Conservation (phyloP, 1,140 invertebrate species). For the Eupristina koningsbergeri region DNA sequence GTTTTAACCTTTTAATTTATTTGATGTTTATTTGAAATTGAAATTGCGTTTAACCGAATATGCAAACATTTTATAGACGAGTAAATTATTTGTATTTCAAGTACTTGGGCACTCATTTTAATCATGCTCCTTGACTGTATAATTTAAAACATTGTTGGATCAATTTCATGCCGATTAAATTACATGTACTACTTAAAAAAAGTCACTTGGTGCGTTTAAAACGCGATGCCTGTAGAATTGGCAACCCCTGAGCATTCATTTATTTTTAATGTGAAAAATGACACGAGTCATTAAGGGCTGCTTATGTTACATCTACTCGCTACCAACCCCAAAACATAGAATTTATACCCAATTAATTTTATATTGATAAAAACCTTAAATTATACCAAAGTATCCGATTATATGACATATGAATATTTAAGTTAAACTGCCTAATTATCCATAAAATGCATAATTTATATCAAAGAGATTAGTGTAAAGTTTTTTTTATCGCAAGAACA, state of each 20-base stretch:
- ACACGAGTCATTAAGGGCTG: neutral
- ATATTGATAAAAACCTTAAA: neutral
- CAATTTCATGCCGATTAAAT: neutral
- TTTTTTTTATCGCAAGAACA: no score
- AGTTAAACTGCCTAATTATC: no score
- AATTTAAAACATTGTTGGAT: constrained; percentile 17
- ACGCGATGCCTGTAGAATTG: constrained; percentile 13
- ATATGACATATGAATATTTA: no score
- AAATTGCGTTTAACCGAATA: no score
- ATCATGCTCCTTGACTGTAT: neutral
- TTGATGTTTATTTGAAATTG: no score
- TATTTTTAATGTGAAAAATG: constrained; percentile 7
- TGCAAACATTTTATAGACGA: neutral
- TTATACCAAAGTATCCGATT: no score
- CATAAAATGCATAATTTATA: neutral
- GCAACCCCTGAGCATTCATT: neutral
- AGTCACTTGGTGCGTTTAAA: neutral
- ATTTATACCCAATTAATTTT: neutral
- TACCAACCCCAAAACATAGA: neutral
- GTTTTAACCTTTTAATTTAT: no score
- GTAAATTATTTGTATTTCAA: neutral
- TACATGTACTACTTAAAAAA: neutral
- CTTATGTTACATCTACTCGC: neutral
- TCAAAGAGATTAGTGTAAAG: neutral
- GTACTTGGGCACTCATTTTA: neutral